These are phyloP conservation scores for Leptinotarsa lineolata DNA, from an alignment of 1,140 invertebrate species.

Conservation along the genomic window DNA sequence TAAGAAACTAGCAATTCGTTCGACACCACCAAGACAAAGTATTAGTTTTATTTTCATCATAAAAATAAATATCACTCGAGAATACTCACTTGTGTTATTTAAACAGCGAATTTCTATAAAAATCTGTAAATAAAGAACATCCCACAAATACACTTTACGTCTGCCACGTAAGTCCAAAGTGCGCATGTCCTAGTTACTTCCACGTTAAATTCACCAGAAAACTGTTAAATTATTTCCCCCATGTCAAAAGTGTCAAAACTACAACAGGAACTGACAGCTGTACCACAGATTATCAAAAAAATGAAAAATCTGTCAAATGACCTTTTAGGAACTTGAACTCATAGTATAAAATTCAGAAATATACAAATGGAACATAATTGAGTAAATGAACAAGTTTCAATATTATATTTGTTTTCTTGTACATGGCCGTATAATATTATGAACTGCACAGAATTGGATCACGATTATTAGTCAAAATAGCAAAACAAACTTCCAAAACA, in stretches of 20 bases:
- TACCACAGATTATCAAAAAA: no score
- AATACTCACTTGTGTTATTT: conserved; percentile 48
- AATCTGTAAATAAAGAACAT: conserved; percentile 56
- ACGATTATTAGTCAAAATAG: no score
- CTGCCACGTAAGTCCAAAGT: conserved; percentile 66
- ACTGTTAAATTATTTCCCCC: conserved; percentile 14
- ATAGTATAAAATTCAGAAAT: no score
- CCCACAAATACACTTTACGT: conserved; percentile 53
- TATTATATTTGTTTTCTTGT: no score
- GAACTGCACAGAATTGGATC: no score
- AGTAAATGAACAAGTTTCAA: no score
- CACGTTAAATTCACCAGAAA: conserved; percentile 50
- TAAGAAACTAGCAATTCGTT: conserved; percentile 23
- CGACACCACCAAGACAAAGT: neutral
- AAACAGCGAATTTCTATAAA: conserved; percentile 36
- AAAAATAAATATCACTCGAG: neutral
- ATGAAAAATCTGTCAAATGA: no score
- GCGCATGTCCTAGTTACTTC: conserved; percentile 59
- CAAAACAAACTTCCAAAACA: no score
- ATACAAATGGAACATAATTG: no score
- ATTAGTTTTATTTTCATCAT: neutral
- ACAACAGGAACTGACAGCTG: no score
- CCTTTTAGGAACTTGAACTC: no score
- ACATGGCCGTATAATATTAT: no score
- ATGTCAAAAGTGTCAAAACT: conserved; percentile 24